Conservation (phyloP, 1,140 invertebrate genomes). For the Sogatella furcifera region DNA sequence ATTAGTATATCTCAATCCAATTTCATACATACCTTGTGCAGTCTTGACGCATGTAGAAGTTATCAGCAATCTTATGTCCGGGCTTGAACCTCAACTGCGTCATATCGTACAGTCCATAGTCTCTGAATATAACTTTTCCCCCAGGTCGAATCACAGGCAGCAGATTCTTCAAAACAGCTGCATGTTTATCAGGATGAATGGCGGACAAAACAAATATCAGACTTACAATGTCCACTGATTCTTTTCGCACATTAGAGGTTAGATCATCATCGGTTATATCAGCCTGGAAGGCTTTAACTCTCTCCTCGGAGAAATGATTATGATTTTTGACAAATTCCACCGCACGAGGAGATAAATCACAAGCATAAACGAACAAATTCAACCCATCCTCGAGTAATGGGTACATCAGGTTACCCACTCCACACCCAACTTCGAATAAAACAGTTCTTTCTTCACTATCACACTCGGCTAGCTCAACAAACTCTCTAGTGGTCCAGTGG, state of each 20-base stretch:
- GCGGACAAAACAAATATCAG: constrained; percentile 73
- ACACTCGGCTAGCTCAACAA: constrained; percentile 59
- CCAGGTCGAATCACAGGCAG: constrained; percentile 60
- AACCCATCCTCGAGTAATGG: constrained; percentile 74
- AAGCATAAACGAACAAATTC: constrained; percentile 73
- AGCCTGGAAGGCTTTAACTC: constrained; percentile 64
- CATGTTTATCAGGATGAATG: constrained; percentile 70
- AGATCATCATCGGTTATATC: constrained; percentile 54
- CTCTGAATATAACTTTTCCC: constrained; percentile 81
- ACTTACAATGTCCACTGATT: constrained; percentile 52
- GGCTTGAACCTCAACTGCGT: constrained; percentile 89
- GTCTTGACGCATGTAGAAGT: constrained; percentile 95
- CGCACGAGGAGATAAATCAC: constrained; percentile 88
- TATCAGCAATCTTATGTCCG: constrained; percentile 85
- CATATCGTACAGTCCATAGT: constrained; percentile 98
- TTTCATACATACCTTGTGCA: constrained; percentile 66
- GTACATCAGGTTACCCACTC: constrained; percentile 94
- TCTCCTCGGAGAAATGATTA: constrained; percentile 45
- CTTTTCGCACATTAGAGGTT: constrained; percentile 39
- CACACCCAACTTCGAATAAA: constrained; percentile 88
- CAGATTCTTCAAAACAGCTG: constrained; percentile 53
- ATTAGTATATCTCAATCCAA: constrained; percentile 7
- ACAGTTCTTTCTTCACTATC: constrained; percentile 32
- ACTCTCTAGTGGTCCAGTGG: constrained; percentile 94
- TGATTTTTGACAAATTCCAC: constrained; percentile 73